A percentile compares a stretch with the other conserved stretches of the same genome.
Conservation (phyloP, 2,797 vertebrate species). For the Monodelphis domestica region DNA sequence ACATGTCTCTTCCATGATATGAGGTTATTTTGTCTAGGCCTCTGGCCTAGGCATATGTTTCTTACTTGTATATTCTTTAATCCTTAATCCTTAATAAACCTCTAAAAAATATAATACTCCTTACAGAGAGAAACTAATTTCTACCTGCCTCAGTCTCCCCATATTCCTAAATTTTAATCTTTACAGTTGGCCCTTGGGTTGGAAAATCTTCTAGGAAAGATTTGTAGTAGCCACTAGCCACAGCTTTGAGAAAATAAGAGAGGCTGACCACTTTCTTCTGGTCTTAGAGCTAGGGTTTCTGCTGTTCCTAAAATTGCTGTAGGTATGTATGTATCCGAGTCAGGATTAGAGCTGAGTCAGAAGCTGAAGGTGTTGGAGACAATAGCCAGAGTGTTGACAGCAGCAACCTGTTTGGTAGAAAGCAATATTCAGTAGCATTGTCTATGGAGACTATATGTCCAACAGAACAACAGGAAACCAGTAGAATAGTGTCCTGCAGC, state of each 20-base stretch:
- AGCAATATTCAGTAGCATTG: background rate
- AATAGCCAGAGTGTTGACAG: background rate
- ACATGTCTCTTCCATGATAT: too few relatives aligned
- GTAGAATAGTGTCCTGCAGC: background rate
- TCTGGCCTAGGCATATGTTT: too few relatives aligned
- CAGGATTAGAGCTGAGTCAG: background rate
- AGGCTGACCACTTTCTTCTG: background rate
- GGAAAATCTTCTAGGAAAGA: background rate
- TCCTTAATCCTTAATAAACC: too few relatives aligned
- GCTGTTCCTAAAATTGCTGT: background rate
- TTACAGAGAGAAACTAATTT: too few relatives aligned
- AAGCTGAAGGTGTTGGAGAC: background rate
- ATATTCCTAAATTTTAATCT: too few relatives aligned
- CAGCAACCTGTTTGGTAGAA: background rate
- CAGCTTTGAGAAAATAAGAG: background rate
- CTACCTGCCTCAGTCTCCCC: too few relatives aligned
- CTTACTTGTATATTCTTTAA: too few relatives aligned
- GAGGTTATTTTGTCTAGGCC: too few relatives aligned
- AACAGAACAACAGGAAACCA: background rate
- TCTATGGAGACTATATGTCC: background rate
- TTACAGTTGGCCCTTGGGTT: too few relatives aligned
- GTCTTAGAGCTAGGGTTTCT: background rate
- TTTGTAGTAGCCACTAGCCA: background rate
- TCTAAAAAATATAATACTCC: too few relatives aligned
- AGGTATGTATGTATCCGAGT: background rate